Percentiles rank a stretch among this genome's conserved stretches.
Conservation (phyloP, 2,888 invertebrate species). For the Ectemnius cavifrons region DNA sequence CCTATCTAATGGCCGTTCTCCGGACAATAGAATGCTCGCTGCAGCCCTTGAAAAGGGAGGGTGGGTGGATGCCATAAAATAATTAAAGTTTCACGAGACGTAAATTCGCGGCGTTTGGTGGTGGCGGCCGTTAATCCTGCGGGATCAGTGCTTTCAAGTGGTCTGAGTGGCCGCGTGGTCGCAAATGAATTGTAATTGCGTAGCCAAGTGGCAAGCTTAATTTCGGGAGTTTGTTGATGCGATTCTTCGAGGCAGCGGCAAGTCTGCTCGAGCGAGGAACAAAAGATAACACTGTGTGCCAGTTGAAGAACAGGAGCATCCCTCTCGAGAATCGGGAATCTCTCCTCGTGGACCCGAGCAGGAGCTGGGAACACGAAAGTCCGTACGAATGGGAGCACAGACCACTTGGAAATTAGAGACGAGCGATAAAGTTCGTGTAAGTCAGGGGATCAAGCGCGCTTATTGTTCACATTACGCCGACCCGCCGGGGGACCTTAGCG, state of each 20-base stretch:
- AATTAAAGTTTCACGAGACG: slow-evolving; percentile 7
- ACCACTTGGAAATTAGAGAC: no score
- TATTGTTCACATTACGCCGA: no score
- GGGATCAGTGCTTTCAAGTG: slow-evolving; percentile 35
- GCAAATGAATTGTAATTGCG: slow-evolving; percentile 34
- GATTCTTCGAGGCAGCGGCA: background rate
- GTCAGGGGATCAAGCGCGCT: no score
- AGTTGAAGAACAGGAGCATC: no score
- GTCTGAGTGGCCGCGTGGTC: slow-evolving; percentile 24
- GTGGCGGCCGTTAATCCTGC: background rate
- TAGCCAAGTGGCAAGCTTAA: slow-evolving; percentile 30
- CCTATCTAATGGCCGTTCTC: background rate
- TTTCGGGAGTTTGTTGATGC: slow-evolving; percentile 15
- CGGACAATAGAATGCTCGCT: background rate
- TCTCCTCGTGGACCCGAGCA: no score
- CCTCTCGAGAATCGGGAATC: no score
- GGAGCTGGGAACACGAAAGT: no score
- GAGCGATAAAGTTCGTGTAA: no score
- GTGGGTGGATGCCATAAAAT: background rate
- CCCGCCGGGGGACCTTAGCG: background rate
- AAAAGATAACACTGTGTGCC: no score
- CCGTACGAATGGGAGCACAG: no score
- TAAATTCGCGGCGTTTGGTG: background rate
- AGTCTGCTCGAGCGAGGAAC: no score
- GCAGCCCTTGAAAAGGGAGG: background rate